Evolutionary conservation across 2,888 invertebrate species (phyloP).

Genomic region (Lasioglossum zephyrum): DNA sequence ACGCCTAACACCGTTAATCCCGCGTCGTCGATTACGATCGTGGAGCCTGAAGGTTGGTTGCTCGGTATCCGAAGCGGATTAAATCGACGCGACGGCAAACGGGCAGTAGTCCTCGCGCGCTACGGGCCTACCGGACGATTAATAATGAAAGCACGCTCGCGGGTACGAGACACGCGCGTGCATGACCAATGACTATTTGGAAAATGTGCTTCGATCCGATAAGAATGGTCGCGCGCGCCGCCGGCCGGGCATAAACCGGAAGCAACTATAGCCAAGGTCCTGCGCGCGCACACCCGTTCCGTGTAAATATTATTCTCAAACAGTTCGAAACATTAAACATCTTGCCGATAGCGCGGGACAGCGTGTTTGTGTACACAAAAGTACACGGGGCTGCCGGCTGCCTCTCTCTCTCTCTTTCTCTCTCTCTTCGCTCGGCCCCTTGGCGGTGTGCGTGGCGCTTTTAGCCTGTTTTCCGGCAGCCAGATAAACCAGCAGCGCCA

Average conservation of each 20-base stretch:
- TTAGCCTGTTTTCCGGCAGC: constrained; percentile 31
- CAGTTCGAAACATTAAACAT: constrained; percentile 80
- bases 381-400: constrained; percentile 25
- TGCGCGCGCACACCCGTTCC: constrained; percentile 50
- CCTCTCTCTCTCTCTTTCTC: constrained; percentile 28
- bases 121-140: constrained; percentile 27
- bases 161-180: constrained; percentile 40
- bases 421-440: not conserved
- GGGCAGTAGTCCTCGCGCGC: not conserved
- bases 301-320: constrained; percentile 80
- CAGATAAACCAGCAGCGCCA: constrained; percentile 45
- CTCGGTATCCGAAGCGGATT: constrained; percentile 22
- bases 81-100: constrained; percentile 24
- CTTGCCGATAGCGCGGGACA: constrained; percentile 75
- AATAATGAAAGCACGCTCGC: constrained; percentile 21
- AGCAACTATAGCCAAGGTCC: constrained; percentile 65
- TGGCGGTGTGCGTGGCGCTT: constrained; percentile 17
- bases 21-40: constrained; percentile 15
- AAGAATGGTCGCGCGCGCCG: constrained; percentile 56
- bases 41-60: constrained; percentile 12
- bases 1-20: constrained; percentile 22
- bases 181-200: constrained; percentile 63
- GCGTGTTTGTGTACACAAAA: constrained; percentile 67
- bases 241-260: constrained; percentile 68
- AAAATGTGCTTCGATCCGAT: constrained; percentile 65